phyloP scores from a whole-genome alignment of 1,140 invertebrate genomes.

The Forficula auricularia region DNA sequence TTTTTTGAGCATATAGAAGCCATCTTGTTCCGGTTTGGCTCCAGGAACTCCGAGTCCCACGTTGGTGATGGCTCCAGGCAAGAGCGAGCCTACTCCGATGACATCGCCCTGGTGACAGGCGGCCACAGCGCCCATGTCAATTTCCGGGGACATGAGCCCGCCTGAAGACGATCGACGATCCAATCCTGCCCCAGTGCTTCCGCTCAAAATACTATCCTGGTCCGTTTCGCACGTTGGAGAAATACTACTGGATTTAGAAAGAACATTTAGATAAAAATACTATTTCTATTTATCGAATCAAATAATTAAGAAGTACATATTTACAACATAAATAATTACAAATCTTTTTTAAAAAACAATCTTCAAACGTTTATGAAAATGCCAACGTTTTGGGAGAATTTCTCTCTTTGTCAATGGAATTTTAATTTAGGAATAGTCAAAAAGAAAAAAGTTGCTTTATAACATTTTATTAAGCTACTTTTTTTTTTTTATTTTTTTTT shows the following conservation, averaged over 20 bases:
- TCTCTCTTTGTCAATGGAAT: no score
- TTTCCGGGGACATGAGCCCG: slow-evolving; percentile 60
- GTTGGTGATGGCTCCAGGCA: slow-evolving; percentile 3
- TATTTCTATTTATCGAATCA: no score
- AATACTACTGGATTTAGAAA: slow-evolving; percentile 40
- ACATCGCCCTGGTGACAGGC: background rate
- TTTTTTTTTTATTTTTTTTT: no score
- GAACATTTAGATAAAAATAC: slow-evolving; percentile 14
- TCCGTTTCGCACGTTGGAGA: slow-evolving; percentile 49
- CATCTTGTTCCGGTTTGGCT: slow-evolving; percentile 57
- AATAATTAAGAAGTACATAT: no score
- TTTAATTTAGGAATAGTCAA: no score
- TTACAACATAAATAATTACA: no score
- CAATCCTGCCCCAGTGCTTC: slow-evolving; percentile 29
- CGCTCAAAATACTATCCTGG: slow-evolving; percentile 24
- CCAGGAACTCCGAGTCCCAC: slow-evolving; percentile 16
- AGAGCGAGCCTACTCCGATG: background rate
- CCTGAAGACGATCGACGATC: slow-evolving; percentile 59
- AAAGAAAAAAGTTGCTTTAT: no score
- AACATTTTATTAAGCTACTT: no score
- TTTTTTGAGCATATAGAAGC: slow-evolving; percentile 91
- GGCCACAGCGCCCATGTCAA: slow-evolving; percentile 23
- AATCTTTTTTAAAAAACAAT: no score
- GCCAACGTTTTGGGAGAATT: no score
- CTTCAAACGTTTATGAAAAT: no score